phyloP scores from a whole-genome alignment of 2,113 vertebrate species.

The Xiphorhynchus elegans region DNA sequence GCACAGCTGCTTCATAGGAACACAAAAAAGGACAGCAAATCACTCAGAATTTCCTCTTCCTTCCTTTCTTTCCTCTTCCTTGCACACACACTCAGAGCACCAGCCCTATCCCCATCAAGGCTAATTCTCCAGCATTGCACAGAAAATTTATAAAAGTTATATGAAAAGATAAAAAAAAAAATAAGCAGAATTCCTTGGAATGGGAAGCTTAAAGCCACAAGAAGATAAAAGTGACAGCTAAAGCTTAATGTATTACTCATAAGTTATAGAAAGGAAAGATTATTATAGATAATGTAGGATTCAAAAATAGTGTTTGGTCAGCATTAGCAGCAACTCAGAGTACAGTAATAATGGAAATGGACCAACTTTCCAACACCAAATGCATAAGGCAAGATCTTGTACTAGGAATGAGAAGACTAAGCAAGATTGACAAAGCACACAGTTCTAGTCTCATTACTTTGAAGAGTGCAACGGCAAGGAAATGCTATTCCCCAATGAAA shows the following conservation, averaged over 20 bases:
- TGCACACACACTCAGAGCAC: background rate
- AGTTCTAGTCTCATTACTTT: background rate
- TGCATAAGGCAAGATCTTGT: background rate
- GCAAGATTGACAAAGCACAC: background rate
- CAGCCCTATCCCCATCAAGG: background rate
- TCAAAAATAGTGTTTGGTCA: background rate
- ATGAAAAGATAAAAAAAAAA: background rate
- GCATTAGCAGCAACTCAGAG: background rate
- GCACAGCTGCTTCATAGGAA: background rate
- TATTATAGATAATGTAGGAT: accelerated
- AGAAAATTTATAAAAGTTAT: background rate
- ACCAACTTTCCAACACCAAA: background rate
- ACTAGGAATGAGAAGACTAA: background rate
- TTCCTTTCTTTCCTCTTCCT: background rate
- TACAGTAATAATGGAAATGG: background rate
- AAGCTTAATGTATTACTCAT: background rate
- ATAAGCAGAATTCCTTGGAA: background rate
- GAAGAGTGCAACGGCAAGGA: background rate
- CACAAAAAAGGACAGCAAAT: background rate
- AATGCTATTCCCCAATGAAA: background rate
- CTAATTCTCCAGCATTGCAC: background rate
- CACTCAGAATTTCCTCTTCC: background rate
- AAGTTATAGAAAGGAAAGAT: background rate
- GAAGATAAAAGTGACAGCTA: background rate
- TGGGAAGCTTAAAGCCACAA: background rate